These are phyloP conservation scores for Geopemphigus sp. DNA, from an alignment of 1,140 invertebrate species.

Conservation along the genomic window DNA sequence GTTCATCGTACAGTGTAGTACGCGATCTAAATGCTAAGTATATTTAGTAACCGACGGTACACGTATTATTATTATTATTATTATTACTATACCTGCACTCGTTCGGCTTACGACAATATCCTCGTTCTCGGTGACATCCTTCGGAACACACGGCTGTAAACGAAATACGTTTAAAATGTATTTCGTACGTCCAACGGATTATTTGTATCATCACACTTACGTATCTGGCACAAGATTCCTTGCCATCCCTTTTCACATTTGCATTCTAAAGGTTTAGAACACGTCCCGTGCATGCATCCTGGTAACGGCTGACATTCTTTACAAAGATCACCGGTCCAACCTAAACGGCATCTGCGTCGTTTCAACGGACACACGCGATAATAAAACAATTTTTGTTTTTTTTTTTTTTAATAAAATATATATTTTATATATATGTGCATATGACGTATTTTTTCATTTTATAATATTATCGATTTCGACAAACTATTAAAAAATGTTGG, in stretches of 20 bases:
- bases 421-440: too few relatives aligned
- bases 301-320: conserved; percentile 75
- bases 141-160: conserved; percentile 73
- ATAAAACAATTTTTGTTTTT: not conserved
- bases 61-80: not conserved
- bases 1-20: too few relatives aligned
- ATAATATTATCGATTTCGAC: too few relatives aligned
- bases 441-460: too few relatives aligned
- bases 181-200: not conserved
- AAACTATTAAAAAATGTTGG: too few relatives aligned
- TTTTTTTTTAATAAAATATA: too few relatives aligned
- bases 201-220: conserved; percentile 61
- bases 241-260: conserved; percentile 82
- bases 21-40: too few relatives aligned
- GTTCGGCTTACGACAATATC: conserved; percentile 79
- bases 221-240: conserved; percentile 80
- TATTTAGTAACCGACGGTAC: too few relatives aligned
- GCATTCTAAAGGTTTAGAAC: conserved; percentile 79
- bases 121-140: conserved; percentile 78
- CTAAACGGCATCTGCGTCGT: conserved; percentile 67
- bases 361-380: not conserved
- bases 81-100: conserved; percentile 61
- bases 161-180: not conserved
- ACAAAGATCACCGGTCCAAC: conserved; percentile 78
- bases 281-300: conserved; percentile 77